Evolutionary conservation across 2,113 vertebrate genomes (phyloP).

Genomic region (Sterrhoptilus dennistouni): DNA sequence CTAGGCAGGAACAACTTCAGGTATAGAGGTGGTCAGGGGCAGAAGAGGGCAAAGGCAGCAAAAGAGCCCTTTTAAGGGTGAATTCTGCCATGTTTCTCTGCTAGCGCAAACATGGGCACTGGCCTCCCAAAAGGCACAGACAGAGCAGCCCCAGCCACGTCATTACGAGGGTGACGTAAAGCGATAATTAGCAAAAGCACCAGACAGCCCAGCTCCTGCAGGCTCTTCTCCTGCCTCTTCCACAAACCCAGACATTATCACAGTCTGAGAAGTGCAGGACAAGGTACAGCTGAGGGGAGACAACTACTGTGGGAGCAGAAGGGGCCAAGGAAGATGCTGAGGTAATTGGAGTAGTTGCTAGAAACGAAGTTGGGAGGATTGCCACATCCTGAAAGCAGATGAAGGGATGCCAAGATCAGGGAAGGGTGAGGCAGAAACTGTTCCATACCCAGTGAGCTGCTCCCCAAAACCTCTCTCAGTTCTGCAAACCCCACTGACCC

Average conservation of each 20-base stretch:
- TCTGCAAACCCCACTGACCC: not conserved
- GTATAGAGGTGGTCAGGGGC: rapidly evolving
- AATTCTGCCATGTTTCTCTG: not conserved
- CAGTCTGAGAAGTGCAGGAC: not conserved
- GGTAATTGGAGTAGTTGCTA: not conserved
- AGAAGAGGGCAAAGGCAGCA: not conserved
- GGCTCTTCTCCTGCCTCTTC: not conserved
- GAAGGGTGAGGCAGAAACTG: not conserved
- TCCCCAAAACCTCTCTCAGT: not conserved
- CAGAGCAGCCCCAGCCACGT: not conserved
- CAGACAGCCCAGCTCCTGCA: not conserved
- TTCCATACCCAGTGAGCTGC: not conserved
- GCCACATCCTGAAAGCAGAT: not conserved
- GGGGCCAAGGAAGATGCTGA: not conserved
- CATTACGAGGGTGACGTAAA: rapidly evolving
- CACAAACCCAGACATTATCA: not conserved
- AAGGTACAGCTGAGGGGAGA: not conserved
- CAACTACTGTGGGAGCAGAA: not conserved
- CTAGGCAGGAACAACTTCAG: not conserved
- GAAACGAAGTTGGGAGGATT: not conserved
- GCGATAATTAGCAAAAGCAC: not conserved
- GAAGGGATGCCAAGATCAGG: not conserved
- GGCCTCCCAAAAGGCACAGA: not conserved
- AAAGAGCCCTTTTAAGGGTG: not conserved
- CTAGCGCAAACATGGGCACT: not conserved